Base-by-base conservation (phyloP, 2,797 vertebrate genomes). In the Macroramphosus scolopax region DNA sequence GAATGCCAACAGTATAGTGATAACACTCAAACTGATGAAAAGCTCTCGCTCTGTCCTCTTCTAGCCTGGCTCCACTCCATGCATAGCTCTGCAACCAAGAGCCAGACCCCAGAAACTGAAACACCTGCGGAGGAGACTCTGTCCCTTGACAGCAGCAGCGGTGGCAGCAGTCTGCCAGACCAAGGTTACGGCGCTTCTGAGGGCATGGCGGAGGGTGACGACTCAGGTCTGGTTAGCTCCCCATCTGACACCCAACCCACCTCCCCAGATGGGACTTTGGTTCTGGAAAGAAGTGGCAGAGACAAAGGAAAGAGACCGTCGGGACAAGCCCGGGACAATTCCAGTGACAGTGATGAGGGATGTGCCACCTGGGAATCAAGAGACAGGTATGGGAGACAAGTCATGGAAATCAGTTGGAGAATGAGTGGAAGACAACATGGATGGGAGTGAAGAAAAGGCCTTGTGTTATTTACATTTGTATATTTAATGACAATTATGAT, bases 181-280 rank as follows among this genome's bases (percentile, higher is more conserved):
- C 89, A 90, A 67, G 87, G 88, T 38, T 91, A 88, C 0, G 82
- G 84, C 0, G 82, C 88, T 14, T 90, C 88, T 9, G 89, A 91
- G 55, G 88, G 82, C 51, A 82, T 76, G 65, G 81, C 57, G 5
- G 89, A 91, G 46, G 83, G 68, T 1, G 89, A 91, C 37, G 89
- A 90, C 63, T 81, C 82, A 0, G 87, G 90, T 7, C 77, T 91
- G 28, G 67, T 92, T 69, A 92, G 89, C 75, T 94, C 92, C 17
- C 92, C 90, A 0, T 92, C 89, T 5, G 91, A 94, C 63, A 80
- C 90, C 0, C 93, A 90, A 4, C 85, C 92, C 75, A 89, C 91
- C 45, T 93, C 91, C 1, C 91, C 91, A 2, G 88, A 90, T 1
- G 90, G 87, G 58, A 87, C 82, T 20, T 10, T 88, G 44, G 85